Percentiles rank a stretch among this genome's conserved stretches.
Conservation (phyloP, 2,113 vertebrate genomes). For the Misgurnus anguillicaudatus region DNA sequence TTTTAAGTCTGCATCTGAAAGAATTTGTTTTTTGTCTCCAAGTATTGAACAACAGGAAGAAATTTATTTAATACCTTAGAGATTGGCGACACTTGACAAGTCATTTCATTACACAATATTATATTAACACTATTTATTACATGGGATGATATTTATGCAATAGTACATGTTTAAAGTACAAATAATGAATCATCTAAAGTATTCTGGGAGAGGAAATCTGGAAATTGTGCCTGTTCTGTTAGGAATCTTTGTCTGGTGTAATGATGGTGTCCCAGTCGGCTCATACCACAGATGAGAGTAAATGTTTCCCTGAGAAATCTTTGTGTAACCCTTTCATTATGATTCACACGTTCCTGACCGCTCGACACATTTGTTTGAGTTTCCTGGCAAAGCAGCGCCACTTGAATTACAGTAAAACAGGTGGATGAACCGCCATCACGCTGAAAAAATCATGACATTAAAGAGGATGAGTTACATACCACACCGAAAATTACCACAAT, state of each 20-base stretch:
- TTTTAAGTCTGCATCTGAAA: conserved; percentile 40
- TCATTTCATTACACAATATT: not conserved
- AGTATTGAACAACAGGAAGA: not conserved
- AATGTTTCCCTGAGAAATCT: conserved; percentile 27
- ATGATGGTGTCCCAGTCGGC: not conserved
- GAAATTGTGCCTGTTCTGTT: not conserved
- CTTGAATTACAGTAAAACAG: conserved; percentile 31
- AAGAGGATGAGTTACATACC: not conserved
- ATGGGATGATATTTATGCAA: too few relatives aligned
- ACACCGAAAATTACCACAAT: not conserved
- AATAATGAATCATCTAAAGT: too few relatives aligned
- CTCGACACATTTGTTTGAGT: not conserved
- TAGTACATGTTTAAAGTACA: too few relatives aligned
- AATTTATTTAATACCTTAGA: conserved; percentile 20
- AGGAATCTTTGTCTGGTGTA: conserved; percentile 13
- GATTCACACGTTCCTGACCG: conserved; percentile 11
- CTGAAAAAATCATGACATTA: conserved; percentile 9
- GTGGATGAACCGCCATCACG: conserved; percentile 5
- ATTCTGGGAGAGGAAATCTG: not conserved
- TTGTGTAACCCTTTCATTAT: conserved; percentile 38
- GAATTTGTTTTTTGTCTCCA: too few relatives aligned
- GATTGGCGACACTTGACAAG: not conserved
- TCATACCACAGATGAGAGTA: conserved; percentile 25
- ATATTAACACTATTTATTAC: too few relatives aligned
- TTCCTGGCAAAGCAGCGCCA: conserved; percentile 23